Base-by-base conservation (phyloP, 2,888 invertebrate species). In the Chloroclystis v-ata region DNA sequence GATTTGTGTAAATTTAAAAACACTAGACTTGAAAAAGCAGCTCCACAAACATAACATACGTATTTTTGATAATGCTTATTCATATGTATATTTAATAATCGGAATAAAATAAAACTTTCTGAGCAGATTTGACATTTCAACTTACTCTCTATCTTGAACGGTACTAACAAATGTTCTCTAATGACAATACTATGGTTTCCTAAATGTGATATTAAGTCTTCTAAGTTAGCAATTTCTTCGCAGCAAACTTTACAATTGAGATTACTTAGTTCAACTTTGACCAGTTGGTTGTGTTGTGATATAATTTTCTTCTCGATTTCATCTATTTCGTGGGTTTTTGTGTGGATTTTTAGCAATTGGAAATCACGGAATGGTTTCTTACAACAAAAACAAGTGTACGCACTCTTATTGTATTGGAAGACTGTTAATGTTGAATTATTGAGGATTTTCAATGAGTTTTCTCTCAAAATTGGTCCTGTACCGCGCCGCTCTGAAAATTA, bases 371-470 rank as follows among this genome's bases (percentile, higher is more conserved):
- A 85, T 0, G 82, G 78, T 47, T 78, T 68, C n/a, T 75, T 77
- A 54, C 86, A 87, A 43, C 79, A 77, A 40, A 82, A 84, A 32
- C 86, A 86, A 2, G 76, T 52, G 43, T 82, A 87, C 3, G 77
- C 54, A 29, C 85, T 83, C 24, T 77, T 81, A 49, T 84, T 74
- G 80, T 80, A 86, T 52, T 84, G 84, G 29, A 87, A 87, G 0
- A 80, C 75, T 41, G 80, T 75, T 20, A 81, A 62, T 0, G 78
- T 82, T 0, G 84, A 84, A 47, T 82, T 75, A 0, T 66, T 68
- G 0, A 87, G 61, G 0, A 87, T 91, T 71, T 94, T 94, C 1
- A 86, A 44, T 0, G 86, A 78, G 51, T 80, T 82, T 11, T 78
- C 73, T 12, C 85, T 52, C 0, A 82, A 47, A 9, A 79, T 56